Evolutionary conservation across 2,113 vertebrate genomes (phyloP), one percentile per base, ranked within the genome.

Genomic region (Chlorodrepanis virens): DNA sequence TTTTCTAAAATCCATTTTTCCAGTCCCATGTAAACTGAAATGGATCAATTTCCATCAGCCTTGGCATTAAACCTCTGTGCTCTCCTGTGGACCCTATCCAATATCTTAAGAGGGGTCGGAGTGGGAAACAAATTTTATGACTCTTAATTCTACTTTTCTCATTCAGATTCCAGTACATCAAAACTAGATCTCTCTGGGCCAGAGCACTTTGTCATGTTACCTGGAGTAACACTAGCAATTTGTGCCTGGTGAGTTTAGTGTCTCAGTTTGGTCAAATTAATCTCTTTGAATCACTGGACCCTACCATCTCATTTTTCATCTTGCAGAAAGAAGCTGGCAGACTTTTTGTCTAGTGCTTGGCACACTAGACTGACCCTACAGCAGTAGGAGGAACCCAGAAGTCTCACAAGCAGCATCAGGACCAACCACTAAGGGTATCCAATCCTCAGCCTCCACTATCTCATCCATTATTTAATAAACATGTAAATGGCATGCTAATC

Each of bases 221-320:
- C 71, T 71, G 47, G 24, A 86, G 56, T 27, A 83, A 90, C 47
- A 49, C 47, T 28, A 22, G 39, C 40, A 40, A 40, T 37, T 81
- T 71, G 82, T 83, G 76, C n/a, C 60, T 78, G 71, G 54, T 63
- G 93, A 94, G 79, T 86, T 89, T 35, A 49, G 63, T 54, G 57
- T 74, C 77, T 88, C 87, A 8, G 54, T 67, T 72, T 85, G 78
- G 63, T 74, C 59, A 88, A 92, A 87, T 90, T 88, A 83, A 94
- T 91, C 75, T 88, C 85, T 80, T 37, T 90, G 90, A 94, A 83
- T 91, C 87, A 53, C 78, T 76, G 78, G 85, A 83, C 89, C 65
- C 59, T 70, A 52, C 71, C 44, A 77, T 70, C 75, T 74, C 84
- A 68, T 94, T 95, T 94, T 90, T 86, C 71, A 80, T 90, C 54